Evolutionary conservation across 2,113 vertebrate species (phyloP).

Genomic region (Macquaria australasica): DNA sequence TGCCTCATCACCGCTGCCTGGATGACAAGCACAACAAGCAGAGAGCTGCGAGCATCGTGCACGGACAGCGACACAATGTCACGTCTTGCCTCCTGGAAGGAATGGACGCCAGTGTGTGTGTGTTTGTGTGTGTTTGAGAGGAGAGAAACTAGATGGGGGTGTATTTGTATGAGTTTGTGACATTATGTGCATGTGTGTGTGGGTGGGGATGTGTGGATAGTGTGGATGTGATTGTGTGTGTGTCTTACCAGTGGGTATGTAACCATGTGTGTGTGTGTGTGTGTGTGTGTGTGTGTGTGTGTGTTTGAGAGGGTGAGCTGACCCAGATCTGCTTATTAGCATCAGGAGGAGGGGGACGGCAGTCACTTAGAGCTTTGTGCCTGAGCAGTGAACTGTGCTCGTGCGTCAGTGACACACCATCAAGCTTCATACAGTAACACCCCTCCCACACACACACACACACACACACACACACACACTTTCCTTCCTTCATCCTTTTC

Average conservation of each 20-base stretch:
- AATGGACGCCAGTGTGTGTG: conserved; percentile 34
- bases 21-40: conserved; percentile 74
- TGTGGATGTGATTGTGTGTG: conserved; percentile 8
- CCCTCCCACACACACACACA: conserved; percentile 26
- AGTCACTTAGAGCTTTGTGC: conserved; percentile 83
- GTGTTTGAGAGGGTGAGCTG: conserved; percentile 69
- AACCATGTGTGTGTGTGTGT: conserved; percentile 25
- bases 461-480: conserved; percentile 20
- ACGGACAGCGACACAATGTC: conserved; percentile 67
- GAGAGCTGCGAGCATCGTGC: conserved; percentile 51
- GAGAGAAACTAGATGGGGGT: conserved; percentile 20
- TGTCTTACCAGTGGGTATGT: conserved; percentile 54
- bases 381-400: conserved; percentile 82
- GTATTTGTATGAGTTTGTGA: conserved; percentile 32
- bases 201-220: conserved; percentile 9
- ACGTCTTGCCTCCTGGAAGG: conserved; percentile 63
- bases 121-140: conserved; percentile 21
- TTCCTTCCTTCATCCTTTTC: conserved; percentile 29
- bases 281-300: conserved; percentile 33
- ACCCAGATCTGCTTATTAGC: conserved; percentile 85
- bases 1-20: conserved; percentile 61
- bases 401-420: conserved; percentile 78
- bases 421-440: conserved; percentile 71
- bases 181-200: conserved; percentile 35
- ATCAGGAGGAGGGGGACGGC: conserved; percentile 71